Conservation (phyloP, 2,113 vertebrate species). For the Nothoprocta perdicaria region DNA sequence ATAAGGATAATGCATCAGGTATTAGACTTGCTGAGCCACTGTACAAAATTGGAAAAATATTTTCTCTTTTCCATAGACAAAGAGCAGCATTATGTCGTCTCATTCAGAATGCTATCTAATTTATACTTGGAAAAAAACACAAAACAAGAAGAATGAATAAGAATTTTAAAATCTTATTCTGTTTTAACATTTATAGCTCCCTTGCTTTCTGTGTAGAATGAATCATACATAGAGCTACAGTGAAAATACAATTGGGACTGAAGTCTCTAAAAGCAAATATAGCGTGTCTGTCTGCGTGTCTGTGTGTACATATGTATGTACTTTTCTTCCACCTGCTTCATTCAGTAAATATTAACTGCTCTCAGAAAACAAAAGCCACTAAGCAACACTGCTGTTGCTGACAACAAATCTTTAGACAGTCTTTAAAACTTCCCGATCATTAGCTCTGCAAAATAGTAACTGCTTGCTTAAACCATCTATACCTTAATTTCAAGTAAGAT, state of each 20-base stretch:
- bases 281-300: neutral
- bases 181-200: neutral
- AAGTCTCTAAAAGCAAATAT: neutral
- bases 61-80: constrained; percentile 3
- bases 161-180: constrained; percentile 23
- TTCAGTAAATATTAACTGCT: neutral
- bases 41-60: constrained; percentile 9
- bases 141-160: constrained; percentile 22
- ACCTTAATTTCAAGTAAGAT: constrained; percentile 7
- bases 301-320: neutral
- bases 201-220: neutral
- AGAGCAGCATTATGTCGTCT: constrained; percentile 3
- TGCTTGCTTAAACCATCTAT: constrained; percentile 4
- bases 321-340: neutral
- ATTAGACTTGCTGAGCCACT: constrained; percentile 31
- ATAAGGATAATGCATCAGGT: neutral
- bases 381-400: neutral
- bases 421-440: neutral
- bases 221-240: neutral
- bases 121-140: constrained; percentile 20
- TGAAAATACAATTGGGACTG: neutral
- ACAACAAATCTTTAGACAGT: constrained; percentile 15
- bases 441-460: neutral
- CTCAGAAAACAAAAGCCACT: neutral
- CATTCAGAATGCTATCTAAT: neutral